Percentiles rank a stretch among this genome's conserved stretches.
These are phyloP conservation scores for Lepilemur septentrionalis DNA, from an alignment of 2,797 vertebrate genomes.

Conservation along the genomic window DNA sequence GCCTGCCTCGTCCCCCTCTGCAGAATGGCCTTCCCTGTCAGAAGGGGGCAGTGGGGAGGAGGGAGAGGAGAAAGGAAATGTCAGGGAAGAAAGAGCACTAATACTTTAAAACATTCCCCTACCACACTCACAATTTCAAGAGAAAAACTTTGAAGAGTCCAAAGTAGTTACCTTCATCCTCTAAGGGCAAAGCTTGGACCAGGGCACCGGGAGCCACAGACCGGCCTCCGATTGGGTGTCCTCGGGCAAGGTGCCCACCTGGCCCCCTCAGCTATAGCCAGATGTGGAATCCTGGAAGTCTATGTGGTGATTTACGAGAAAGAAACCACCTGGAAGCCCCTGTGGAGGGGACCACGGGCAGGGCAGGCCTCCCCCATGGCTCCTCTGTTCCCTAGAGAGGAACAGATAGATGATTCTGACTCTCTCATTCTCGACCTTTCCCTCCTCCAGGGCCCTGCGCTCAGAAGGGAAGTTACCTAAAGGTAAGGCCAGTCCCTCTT, in stretches of 20 bases:
- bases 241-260: background rate
- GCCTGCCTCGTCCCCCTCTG: background rate
- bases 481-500: conserved; percentile 84
- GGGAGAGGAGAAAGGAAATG: background rate
- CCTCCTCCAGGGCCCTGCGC: conserved; percentile 88
- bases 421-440: conserved; percentile 20
- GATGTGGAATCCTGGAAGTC: background rate
- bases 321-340: background rate
- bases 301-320: background rate
- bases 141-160: background rate
- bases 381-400: background rate
- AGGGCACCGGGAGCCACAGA: background rate
- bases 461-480: conserved; percentile 87
- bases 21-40: background rate
- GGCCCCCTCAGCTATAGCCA: background rate
- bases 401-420: too few relatives aligned
- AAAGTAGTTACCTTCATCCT: background rate
- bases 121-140: background rate
- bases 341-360: rapidly evolving
- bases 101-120: background rate
- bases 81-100: background rate
- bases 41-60: background rate
- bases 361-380: background rate
- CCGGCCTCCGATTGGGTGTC: background rate
- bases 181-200: background rate